A percentile compares a stretch with the other conserved stretches of the same genome.
phyloP scores from a whole-genome alignment of 2,888 invertebrate genomes.

The Trypoxylon attenuatum region DNA sequence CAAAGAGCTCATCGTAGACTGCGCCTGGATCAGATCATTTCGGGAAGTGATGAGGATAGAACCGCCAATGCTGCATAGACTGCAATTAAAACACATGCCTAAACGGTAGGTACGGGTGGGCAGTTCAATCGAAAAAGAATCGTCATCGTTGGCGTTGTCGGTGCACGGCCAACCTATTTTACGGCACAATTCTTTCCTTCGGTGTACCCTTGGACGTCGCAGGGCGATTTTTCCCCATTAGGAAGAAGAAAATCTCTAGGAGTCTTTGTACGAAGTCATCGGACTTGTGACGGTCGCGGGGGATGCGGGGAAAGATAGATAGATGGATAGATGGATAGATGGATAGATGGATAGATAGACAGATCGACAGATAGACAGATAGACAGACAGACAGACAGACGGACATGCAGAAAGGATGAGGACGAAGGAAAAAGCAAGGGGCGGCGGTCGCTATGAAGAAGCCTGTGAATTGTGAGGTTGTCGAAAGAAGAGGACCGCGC shows the following conservation, averaged over 20 bases:
- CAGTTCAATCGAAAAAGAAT: conserved; percentile 1
- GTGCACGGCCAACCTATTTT: conserved; percentile 8
- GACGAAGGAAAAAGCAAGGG: conserved; percentile 1
- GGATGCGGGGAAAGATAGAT: no score
- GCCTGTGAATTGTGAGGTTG: no score
- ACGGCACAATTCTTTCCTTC: conserved; percentile 9
- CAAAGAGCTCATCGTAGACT: no score
- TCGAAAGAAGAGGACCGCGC: conserved; percentile 29
- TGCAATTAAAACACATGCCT: neutral
- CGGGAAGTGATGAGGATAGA: no score
- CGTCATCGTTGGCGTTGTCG: conserved; percentile 7
- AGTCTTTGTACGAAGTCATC: conserved; percentile 45
- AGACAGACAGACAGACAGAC: no score
- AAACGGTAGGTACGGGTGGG: neutral
- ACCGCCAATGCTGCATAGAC: neutral
- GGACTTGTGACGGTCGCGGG: conserved; percentile 47
- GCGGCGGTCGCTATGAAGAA: conserved; percentile 12
- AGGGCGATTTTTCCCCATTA: conserved; percentile 3
- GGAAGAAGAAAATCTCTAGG: conserved; percentile 24
- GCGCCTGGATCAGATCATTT: no score
- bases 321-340: no score
- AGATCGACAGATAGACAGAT: no score
- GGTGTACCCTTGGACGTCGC: conserved; percentile 7
- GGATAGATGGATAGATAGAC: no score
- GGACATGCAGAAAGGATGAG: conserved; percentile 20